Percentiles rank a stretch among this genome's conserved stretches.
phyloP scores from a whole-genome alignment of 2,797 vertebrate genomes.

The Sebastes miniatus region DNA sequence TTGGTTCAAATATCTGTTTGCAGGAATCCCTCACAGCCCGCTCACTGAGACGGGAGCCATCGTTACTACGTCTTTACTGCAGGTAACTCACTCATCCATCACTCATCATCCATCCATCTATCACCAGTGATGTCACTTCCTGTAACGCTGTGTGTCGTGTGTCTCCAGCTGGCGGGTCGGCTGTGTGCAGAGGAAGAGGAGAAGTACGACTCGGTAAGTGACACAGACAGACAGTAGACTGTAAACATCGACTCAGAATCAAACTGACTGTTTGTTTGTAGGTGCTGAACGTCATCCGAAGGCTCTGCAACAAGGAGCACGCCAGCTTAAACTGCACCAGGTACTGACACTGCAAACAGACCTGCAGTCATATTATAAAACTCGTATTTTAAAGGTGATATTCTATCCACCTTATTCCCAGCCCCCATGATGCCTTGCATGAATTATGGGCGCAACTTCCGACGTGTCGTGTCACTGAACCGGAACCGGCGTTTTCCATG shows the following conservation, averaged over 20 bases:
- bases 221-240: neutral
- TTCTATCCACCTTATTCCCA: too few relatives aligned
- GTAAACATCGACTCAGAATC: neutral
- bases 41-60: conserved; percentile 76
- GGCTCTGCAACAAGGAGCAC: conserved; percentile 78
- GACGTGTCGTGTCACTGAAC: too few relatives aligned
- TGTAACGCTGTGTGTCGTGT: neutral
- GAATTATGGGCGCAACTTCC: too few relatives aligned
- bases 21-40: conserved; percentile 77
- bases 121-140: neutral
- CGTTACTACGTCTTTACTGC: conserved; percentile 71
- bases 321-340: conserved; percentile 74
- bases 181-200: conserved; percentile 74
- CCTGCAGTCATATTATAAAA: too few relatives aligned
- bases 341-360: conserved; percentile 20
- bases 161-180: conserved; percentile 61
- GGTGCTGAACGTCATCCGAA: conserved; percentile 75
- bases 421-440: too few relatives aligned
- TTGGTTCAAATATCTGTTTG: neutral
- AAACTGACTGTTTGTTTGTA: conserved; percentile 9
- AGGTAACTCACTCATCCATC: conserved; percentile 50
- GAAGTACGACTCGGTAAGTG: conserved; percentile 76
- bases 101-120: too few relatives aligned
- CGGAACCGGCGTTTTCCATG: too few relatives aligned
- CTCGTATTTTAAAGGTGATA: too few relatives aligned